Percentiles rank a stretch among this genome's conserved stretches.
Evolutionary conservation across 2,113 vertebrate genomes (phyloP).

Genomic region (Ictidomys tridecemlineatus): DNA sequence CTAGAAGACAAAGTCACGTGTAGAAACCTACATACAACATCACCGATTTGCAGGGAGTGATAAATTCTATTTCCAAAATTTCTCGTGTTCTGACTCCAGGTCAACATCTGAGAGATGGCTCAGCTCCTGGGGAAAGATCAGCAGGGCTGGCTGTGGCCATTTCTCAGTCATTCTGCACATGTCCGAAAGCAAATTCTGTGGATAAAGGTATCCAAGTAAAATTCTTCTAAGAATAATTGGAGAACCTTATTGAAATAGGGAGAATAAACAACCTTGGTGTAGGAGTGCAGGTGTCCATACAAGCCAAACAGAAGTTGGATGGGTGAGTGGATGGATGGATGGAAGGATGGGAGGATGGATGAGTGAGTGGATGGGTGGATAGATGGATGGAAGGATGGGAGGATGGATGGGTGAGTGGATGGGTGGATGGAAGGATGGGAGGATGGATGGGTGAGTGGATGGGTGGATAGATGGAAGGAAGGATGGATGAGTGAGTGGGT

Average conservation of each 20-base stretch:
- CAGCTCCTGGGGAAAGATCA: not conserved
- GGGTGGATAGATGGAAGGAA: not conserved
- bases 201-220: not conserved
- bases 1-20: not conserved
- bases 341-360: not conserved
- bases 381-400: too few relatives aligned
- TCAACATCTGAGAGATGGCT: not conserved
- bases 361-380: too few relatives aligned
- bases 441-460: not conserved
- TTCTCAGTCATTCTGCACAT: not conserved
- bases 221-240: not conserved
- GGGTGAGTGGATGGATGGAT: not conserved
- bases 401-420: not conserved
- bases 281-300: not conserved
- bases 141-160: accelerated
- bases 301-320: not conserved
- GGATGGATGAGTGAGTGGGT: too few relatives aligned
- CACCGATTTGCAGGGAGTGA: not conserved
- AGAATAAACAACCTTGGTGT: not conserved
- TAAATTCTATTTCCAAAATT: not conserved
- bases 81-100: not conserved
- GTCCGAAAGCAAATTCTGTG: not conserved
- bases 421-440: not conserved
- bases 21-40: not conserved
- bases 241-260: not conserved